These are phyloP conservation scores for Euplexia lucipara DNA, from an alignment of 2,888 invertebrate genomes.

Conservation along the genomic window DNA sequence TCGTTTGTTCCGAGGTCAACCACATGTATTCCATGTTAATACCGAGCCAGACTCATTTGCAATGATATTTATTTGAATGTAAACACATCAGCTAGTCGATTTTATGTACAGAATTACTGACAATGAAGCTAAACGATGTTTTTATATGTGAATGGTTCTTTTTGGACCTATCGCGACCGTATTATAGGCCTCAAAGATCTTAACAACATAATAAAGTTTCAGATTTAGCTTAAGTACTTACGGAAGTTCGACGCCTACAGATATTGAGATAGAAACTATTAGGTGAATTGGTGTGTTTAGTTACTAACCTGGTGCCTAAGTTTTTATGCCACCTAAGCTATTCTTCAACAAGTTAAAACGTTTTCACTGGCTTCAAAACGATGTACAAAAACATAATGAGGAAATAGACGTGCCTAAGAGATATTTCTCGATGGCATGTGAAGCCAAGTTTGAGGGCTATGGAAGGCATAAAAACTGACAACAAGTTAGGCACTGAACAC, in stretches of 20 bases:
- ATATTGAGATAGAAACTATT: neutral
- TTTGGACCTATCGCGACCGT: neutral
- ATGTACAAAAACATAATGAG: too few species aligned
- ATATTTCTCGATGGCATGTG: too few species aligned
- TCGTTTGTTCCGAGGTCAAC: conserved; percentile 30
- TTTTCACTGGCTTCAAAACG: too few species aligned
- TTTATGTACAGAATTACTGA: conserved; percentile 32
- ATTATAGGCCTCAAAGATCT: neutral
- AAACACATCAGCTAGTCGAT: conserved; percentile 24
- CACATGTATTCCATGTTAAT: conserved; percentile 16
- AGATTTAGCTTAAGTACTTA: neutral
- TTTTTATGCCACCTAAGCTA: too few species aligned
- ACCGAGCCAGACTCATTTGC: conserved; percentile 20
- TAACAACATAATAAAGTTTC: conserved; percentile 5
- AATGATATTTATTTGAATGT: conserved; percentile 39
- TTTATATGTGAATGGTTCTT: conserved; percentile 22
- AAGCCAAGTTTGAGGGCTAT: too few species aligned
- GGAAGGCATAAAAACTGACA: too few species aligned
- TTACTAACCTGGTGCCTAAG: too few species aligned
- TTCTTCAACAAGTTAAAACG: too few species aligned
- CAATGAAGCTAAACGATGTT: conserved; percentile 9
- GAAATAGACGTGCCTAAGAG: too few species aligned
- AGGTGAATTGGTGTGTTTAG: too few species aligned
- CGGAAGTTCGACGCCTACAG: conserved; percentile 14
- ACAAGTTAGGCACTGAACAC: too few species aligned